phyloP scores from a whole-genome alignment of 2,113 vertebrate species.

The Megaleporinus macrocephalus region DNA sequence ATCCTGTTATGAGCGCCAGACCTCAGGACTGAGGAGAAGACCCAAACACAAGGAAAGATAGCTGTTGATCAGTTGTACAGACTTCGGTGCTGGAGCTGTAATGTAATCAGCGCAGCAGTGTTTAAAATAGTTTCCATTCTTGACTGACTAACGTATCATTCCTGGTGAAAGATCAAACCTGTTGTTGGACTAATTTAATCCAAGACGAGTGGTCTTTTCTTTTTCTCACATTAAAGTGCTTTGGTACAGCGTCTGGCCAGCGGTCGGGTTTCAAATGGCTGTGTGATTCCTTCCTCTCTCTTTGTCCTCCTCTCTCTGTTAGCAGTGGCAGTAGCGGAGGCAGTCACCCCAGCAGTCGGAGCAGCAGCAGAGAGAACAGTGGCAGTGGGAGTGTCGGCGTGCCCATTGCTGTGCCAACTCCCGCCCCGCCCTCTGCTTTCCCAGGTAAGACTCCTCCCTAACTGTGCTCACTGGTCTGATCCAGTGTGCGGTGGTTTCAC shows the following conservation, averaged over 20 bases:
- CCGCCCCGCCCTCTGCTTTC: slow-evolving; percentile 92
- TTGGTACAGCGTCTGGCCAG: not conserved
- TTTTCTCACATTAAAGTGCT: not conserved
- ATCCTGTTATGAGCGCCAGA: no score
- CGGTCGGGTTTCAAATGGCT: not conserved
- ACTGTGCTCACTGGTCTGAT: not conserved
- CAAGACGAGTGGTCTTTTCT: no score
- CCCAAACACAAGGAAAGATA: no score
- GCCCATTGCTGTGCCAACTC: slow-evolving; percentile 95
- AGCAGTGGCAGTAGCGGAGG: slow-evolving; percentile 98
- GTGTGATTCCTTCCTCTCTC: slow-evolving; percentile 25
- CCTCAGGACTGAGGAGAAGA: no score
- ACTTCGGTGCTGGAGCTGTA: not conserved
- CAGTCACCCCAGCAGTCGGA: slow-evolving; percentile 96
- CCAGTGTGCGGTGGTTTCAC: no score
- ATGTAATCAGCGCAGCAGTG: not conserved
- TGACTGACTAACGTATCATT: no score
- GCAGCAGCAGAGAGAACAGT: slow-evolving; percentile 99
- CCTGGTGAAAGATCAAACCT: no score
- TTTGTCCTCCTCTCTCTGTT: slow-evolving; percentile 62
- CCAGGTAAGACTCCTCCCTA: slow-evolving; percentile 83
- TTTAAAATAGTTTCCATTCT: no score
- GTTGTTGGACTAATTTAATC: no score
- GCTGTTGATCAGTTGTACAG: no score
- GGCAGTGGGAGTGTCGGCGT: slow-evolving; percentile 98